Base-by-base conservation (phyloP, 1,140 invertebrate species). In the Panagrolaimus sp. region DNA sequence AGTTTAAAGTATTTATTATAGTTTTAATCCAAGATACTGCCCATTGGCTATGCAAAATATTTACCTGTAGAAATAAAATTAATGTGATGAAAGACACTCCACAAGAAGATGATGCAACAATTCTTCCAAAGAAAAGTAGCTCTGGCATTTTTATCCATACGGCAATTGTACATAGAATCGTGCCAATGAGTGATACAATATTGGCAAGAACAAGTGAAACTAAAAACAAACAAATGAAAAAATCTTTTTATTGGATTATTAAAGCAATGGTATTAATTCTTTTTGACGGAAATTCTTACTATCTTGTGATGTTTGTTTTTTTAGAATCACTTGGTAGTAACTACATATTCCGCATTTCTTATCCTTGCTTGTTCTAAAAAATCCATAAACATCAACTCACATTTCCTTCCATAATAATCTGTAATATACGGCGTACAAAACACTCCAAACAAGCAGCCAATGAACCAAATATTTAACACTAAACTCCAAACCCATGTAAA, bases 81-180 rank as follows among this genome's bases (percentile, higher is more conserved):
- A 78, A 46, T 9, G 79, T 44, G 1, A 80, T 79, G 53, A 78
- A 81, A 9, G 78, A 82, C 16, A 79, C 44, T 1, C 76, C 76
- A 16, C 66, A 76, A 16, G 64, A 64, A 5, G 67, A 66, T 0
- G 76, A 75, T 14, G 72, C 77, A 16, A 78, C 42, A 42, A 74
- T 61, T 53, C 76, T 47, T 9, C 79, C 74, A 25, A 78, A 46
- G 64, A 78, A 74, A 25, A 78, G 45, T 3, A 78, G 53, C 66
- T 78, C 76, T 9, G 72, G 75, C 27, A 61, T 43, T 25, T 68
- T 25, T 7, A 74, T 8, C 25, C 20, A 27, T 48, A 77, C 69
- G 5, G 25, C 71, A 27, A 44, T 53, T 0, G 62, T 63, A 16
- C 63, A 66, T 16, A 68, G 14, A 16, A 57, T 8, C 13, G 61